A percentile compares a stretch with the other conserved stretches of the same genome.
phyloP scores from a whole-genome alignment of 2,797 vertebrate species.

The Acrossocheilus wenchowensis region DNA sequence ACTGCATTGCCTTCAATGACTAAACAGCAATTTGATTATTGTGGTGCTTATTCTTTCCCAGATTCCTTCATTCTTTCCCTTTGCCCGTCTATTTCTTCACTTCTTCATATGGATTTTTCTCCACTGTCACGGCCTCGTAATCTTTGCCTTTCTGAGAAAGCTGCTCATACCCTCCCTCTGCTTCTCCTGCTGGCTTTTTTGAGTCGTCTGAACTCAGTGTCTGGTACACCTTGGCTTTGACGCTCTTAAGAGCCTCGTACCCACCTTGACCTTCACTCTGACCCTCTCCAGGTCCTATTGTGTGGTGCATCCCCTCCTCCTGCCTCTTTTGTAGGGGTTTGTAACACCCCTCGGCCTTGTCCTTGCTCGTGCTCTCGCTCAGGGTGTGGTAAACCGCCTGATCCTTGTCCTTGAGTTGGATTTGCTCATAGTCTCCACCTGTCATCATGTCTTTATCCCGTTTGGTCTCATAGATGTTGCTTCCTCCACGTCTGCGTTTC shows the following conservation, averaged over 20 bases:
- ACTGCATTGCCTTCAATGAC: neutral
- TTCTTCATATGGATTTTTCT: constrained; percentile 36
- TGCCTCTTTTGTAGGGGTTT: neutral
- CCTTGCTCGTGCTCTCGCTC: neutral
- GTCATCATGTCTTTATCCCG: neutral
- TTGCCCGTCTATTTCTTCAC: neutral
- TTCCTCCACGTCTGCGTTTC: neutral
- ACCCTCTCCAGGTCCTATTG: constrained; percentile 3
- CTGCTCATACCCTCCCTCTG: neutral
- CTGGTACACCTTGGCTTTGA: constrained; percentile 25
- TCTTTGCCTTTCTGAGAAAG: constrained; percentile 1
- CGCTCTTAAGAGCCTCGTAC: constrained; percentile 23
- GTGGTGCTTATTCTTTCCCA: neutral
- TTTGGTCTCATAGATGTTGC: neutral
- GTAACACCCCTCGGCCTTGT: neutral
- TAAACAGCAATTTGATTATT: neutral
- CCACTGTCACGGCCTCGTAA: neutral
- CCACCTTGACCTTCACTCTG: constrained; percentile 14
- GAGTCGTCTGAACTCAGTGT: constrained; percentile 18
- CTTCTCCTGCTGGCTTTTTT: neutral
- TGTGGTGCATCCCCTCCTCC: constrained; percentile 16
- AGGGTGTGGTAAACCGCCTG: constrained; percentile 11
- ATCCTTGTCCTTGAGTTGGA: constrained; percentile 7
- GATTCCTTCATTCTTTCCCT: neutral
- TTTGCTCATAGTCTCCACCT: constrained; percentile 25